Percentiles rank a stretch among this genome's conserved stretches.
phyloP scores from a whole-genome alignment of 2,888 invertebrate genomes.

The Sminthurinus aureus region DNA sequence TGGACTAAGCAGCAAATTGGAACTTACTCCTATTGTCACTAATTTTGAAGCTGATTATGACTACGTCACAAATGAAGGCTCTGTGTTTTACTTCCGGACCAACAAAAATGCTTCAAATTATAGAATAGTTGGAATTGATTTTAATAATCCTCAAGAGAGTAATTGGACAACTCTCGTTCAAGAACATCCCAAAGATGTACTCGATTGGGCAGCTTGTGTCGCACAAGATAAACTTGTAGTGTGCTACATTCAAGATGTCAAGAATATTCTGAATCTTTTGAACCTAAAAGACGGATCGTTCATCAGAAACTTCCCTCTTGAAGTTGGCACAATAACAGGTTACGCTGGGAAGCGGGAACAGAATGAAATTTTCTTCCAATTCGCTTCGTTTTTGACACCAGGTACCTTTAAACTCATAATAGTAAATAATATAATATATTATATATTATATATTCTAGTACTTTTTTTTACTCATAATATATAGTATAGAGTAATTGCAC shows the following conservation, averaged over 20 bases:
- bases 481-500: no score
- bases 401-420: slow-evolving; percentile 71
- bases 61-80: slow-evolving; percentile 89
- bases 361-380: slow-evolving; percentile 90
- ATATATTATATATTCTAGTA: no score
- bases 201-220: slow-evolving; percentile 88
- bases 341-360: slow-evolving; percentile 86
- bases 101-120: slow-evolving; percentile 95
- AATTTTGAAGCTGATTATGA: slow-evolving; percentile 76
- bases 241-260: slow-evolving; percentile 74
- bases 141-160: slow-evolving; percentile 74
- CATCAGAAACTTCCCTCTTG: slow-evolving; percentile 78
- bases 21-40: slow-evolving; percentile 81
- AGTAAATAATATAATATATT: no score
- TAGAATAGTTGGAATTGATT: slow-evolving; percentile 71
- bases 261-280: slow-evolving; percentile 87
- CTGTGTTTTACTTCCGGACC: slow-evolving; percentile 84
- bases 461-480: no score
- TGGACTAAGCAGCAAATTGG: slow-evolving; percentile 68
- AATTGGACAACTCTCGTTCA: slow-evolving; percentile 85
- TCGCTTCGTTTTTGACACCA: slow-evolving; percentile 92
- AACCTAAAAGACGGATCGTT: slow-evolving; percentile 75
- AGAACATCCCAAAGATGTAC: slow-evolving; percentile 84
- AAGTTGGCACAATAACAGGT: slow-evolving; percentile 85
- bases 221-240: slow-evolving; percentile 65